Evolutionary conservation across 1,140 invertebrate genomes (phyloP).

Genomic region (Spodoptera frugiperda): DNA sequence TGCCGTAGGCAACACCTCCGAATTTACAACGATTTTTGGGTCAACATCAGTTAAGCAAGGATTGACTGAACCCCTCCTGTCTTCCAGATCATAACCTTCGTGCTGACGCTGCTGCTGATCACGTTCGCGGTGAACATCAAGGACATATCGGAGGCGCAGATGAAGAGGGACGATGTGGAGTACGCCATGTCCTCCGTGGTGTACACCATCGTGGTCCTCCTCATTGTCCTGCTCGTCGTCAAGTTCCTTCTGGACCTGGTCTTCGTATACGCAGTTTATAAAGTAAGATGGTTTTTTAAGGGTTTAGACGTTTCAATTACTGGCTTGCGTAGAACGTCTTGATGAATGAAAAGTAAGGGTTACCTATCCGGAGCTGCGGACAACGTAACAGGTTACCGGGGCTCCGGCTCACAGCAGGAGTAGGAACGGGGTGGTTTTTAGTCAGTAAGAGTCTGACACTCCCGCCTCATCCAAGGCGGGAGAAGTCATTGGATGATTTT

Average conservation of each 20-base stretch:
- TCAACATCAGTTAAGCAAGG: too few relatives aligned
- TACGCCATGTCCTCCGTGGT: constrained; percentile 71
- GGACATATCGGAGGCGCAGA: constrained; percentile 56
- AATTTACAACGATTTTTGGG: too few relatives aligned
- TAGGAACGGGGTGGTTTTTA: too few relatives aligned
- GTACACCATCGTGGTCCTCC: constrained; percentile 75
- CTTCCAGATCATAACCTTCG: constrained; percentile 75
- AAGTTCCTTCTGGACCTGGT: constrained; percentile 75
- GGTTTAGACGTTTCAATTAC: too few relatives aligned
- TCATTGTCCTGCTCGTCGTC: constrained; percentile 70
- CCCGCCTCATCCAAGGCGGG: too few relatives aligned
- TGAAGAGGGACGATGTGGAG: constrained; percentile 65
- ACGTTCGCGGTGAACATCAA: constrained; percentile 76
- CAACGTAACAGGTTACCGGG: too few relatives aligned
- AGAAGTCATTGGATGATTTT: too few relatives aligned
- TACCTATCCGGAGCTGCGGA: neutral
- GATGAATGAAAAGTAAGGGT: too few relatives aligned
- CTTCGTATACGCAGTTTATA: constrained; percentile 77
- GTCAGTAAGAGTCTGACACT: too few relatives aligned
- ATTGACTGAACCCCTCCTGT: neutral
- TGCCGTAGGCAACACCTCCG: too few relatives aligned
- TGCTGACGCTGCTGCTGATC: constrained; percentile 73
- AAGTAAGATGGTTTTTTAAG: constrained; percentile 60
- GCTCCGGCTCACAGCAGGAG: too few relatives aligned
- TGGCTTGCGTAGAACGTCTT: too few relatives aligned